Conservation (phyloP, 2,888 invertebrate species). For the Ramazzottius varieornatus region DNA sequence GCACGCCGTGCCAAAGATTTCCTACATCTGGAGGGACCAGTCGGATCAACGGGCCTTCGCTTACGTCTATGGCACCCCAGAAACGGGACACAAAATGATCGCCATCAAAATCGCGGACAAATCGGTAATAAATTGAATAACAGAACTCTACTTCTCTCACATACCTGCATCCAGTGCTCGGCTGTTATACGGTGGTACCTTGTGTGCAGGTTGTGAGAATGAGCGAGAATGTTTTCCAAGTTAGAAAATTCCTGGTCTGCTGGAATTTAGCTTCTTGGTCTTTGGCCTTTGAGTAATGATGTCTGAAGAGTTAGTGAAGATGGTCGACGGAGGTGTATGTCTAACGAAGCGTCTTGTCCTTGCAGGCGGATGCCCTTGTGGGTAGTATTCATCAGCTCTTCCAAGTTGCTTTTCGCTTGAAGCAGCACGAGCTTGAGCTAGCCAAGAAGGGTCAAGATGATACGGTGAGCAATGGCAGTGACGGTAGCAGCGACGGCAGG, state of each 20-base stretch:
- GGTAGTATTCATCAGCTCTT: background rate
- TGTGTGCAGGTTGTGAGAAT: no score
- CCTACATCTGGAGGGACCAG: constrained; percentile 94
- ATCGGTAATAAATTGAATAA: no score
- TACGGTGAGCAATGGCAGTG: background rate
- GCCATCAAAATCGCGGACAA: constrained; percentile 98
- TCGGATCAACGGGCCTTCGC: constrained; percentile 91
- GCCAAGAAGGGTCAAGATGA: background rate
- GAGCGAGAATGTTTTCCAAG: no score
- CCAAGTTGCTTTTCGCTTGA: background rate
- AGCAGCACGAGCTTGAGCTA: background rate
- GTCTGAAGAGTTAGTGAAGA: no score
- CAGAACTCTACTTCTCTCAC: no score
- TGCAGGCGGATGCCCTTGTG: background rate
- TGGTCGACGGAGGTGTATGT: no score
- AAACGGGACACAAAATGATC: constrained; percentile 85
- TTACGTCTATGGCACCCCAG: constrained; percentile 84
- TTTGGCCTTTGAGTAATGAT: no score
- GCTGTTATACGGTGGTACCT: no score
- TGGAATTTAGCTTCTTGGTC: no score
- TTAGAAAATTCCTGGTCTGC: no score
- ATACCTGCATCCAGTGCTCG: no score
- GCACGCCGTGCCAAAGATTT: constrained; percentile 93
- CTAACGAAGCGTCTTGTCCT: background rate
- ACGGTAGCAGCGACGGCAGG: background rate